These are phyloP conservation scores for Apis laboriosa DNA, from an alignment of 1,140 invertebrate species.

Conservation along the genomic window DNA sequence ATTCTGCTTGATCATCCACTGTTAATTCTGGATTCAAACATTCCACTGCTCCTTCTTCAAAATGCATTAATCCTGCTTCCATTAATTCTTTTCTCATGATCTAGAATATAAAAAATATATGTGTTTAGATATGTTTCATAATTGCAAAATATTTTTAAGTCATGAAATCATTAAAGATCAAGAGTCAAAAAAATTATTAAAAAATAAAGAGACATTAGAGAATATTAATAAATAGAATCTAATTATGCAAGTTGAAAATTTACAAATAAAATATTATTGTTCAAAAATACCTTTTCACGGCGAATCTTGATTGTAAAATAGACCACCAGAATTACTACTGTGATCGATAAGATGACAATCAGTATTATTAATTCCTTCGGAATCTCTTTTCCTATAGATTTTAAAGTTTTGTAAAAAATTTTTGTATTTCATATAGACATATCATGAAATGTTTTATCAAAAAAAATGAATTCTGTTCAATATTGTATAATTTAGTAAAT, in stretches of 20 bases:
- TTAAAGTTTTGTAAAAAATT: conserved; percentile 60
- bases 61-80: conserved; percentile 86
- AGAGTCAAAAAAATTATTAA: not conserved
- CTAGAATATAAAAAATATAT: conserved; percentile 63
- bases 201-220: not conserved
- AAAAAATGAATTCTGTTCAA: conserved; percentile 61
- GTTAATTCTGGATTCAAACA: conserved; percentile 94
- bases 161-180: too few relatives aligned
- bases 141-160: not conserved
- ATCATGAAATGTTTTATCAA: conserved; percentile 1
- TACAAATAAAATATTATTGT: too few relatives aligned
- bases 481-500: conserved; percentile 23
- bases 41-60: conserved; percentile 89
- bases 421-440: not conserved
- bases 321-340: conserved; percentile 80
- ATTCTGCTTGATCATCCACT: conserved; percentile 94
- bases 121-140: not conserved
- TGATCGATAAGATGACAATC: conserved; percentile 68
- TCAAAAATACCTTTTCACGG: conserved; percentile 81
- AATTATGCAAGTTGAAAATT: too few relatives aligned
- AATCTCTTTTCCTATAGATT: conserved; percentile 64
- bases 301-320: conserved; percentile 81
- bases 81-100: conserved; percentile 84
- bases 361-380: conserved; percentile 41
- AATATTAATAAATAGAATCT: not conserved